phyloP scores from a whole-genome alignment of 2,113 vertebrate species.

The Entomyzon cyanotis region DNA sequence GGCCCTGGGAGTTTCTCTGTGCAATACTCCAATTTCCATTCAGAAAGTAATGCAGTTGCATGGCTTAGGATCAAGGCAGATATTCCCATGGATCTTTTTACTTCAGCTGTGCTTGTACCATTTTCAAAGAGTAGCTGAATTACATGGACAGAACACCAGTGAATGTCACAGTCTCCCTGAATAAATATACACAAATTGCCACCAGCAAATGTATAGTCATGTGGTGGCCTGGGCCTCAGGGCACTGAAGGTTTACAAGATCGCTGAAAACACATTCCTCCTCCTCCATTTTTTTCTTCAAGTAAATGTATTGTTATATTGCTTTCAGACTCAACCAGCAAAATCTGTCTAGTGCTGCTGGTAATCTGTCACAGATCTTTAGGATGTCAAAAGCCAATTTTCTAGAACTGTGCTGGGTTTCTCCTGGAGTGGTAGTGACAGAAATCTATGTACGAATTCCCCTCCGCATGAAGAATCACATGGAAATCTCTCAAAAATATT shows the following conservation, averaged over 20 bases:
- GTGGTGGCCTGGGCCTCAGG: background rate
- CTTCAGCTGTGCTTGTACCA: background rate
- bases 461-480: background rate
- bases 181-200: background rate
- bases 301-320: background rate
- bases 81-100: background rate
- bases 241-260: background rate
- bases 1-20: background rate
- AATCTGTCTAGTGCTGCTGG: background rate
- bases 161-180: background rate
- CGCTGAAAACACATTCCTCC: background rate
- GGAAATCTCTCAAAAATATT: background rate
- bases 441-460: background rate
- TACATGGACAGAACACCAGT: background rate
- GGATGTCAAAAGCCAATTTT: background rate
- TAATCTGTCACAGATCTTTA: background rate
- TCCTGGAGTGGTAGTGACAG: background rate
- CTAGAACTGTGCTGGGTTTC: background rate
- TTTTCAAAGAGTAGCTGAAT: background rate
- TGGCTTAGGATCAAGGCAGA: background rate
- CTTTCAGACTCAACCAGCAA: background rate
- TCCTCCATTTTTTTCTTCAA: background rate
- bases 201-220: background rate
- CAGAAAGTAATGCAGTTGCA: background rate
- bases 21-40: background rate